phyloP scores from a whole-genome alignment of 2,888 invertebrate species.

The Idaea dimidiata region DNA sequence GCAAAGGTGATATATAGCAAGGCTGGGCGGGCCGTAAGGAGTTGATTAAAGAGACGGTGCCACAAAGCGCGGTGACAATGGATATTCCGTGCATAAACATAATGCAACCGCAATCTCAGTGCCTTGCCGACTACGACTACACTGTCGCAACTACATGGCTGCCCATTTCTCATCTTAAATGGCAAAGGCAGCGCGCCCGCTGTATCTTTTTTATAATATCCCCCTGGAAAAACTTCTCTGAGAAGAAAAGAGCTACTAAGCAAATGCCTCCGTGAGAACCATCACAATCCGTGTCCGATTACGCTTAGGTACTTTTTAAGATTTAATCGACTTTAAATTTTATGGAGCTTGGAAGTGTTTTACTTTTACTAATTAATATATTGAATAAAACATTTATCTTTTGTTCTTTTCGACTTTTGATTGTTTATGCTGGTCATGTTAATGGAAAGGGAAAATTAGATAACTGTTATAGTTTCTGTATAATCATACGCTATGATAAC shows the following conservation, averaged over 20 bases:
- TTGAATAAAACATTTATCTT: not conserved
- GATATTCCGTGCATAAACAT: slow-evolving; percentile 73
- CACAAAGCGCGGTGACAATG: slow-evolving; percentile 56
- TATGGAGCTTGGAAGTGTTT: not conserved
- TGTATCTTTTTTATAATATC: slow-evolving; percentile 37
- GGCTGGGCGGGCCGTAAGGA: slow-evolving; percentile 41
- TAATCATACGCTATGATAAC: slow-evolving; percentile 13
- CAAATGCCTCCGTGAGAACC: slow-evolving; percentile 26
- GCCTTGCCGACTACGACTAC: slow-evolving; percentile 35
- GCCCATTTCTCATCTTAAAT: slow-evolving; percentile 75
- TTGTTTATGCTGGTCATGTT: not conserved
- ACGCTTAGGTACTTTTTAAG: slow-evolving; percentile 8
- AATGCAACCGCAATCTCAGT: slow-evolving; percentile 66
- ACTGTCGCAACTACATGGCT: slow-evolving; percentile 63
- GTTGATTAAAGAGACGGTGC: slow-evolving; percentile 66
- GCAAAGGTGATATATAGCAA: slow-evolving; percentile 38
- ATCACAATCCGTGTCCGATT: slow-evolving; percentile 21
- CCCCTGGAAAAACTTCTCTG: slow-evolving; percentile 22
- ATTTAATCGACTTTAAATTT: slow-evolving; percentile 17
- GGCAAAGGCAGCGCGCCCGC: slow-evolving; percentile 53
- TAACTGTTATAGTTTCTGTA: not conserved
- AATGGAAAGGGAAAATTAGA: not conserved
- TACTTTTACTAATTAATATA: not conserved
- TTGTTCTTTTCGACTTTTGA: not conserved
- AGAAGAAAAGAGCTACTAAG: slow-evolving; percentile 15